Conservation (phyloP, 2,113 vertebrate species). For the Rhinichthys klamathensis region DNA sequence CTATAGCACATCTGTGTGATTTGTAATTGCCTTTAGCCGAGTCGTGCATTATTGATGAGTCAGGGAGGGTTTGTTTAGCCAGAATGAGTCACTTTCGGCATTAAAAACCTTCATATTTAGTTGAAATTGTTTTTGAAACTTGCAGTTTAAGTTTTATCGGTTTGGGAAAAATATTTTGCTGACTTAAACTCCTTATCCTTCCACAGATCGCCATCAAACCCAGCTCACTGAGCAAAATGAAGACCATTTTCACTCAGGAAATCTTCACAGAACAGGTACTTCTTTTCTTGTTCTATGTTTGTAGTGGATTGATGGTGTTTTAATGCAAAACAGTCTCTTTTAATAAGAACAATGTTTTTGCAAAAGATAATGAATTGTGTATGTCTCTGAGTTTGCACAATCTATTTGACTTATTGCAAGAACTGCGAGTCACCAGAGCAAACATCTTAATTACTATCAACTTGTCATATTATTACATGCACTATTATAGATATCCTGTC, state of each 20-base stretch:
- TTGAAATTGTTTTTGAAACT: constrained; percentile 3
- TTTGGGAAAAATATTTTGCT: constrained; percentile 1
- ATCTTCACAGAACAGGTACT: constrained; percentile 98
- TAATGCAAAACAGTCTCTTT: constrained; percentile 9
- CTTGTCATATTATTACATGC: constrained; percentile 30
- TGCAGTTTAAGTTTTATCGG: background rate
- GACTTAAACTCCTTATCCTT: constrained; percentile 34
- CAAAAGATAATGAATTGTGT: background rate
- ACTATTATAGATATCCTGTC: constrained; percentile 23
- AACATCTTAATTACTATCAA: constrained; percentile 32
- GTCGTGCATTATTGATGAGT: constrained; percentile 26
- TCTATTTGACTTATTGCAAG: background rate
- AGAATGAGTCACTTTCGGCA: constrained; percentile 3
- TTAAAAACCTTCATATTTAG: background rate
- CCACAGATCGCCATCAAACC: constrained; percentile 96
- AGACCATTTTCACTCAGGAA: constrained; percentile 98
- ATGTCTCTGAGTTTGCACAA: background rate
- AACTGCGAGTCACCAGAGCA: constrained; percentile 1
- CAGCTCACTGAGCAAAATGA: constrained; percentile 97
- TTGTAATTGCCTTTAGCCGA: constrained; percentile 33
- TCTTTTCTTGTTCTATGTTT: background rate
- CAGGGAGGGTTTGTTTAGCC: constrained; percentile 19
- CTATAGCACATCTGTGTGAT: background rate
- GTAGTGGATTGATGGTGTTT: background rate
- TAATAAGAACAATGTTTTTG: background rate